Percentiles rank a stretch among this genome's conserved stretches.
phyloP scores from a whole-genome alignment of 1,140 invertebrate species.

The Drosophila athabasca region DNA sequence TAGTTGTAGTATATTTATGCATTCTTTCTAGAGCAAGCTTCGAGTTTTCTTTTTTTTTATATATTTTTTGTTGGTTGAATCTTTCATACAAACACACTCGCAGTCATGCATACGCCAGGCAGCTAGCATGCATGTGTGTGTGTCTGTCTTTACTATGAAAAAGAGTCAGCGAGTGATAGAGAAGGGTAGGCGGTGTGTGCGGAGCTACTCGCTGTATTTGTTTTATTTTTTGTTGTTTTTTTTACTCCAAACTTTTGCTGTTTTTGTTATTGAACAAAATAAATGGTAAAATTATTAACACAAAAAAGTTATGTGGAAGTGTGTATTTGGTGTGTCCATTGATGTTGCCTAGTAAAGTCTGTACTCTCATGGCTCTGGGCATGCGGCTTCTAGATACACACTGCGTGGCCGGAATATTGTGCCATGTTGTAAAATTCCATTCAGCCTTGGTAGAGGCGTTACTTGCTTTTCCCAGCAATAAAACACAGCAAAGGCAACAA shows the following conservation, averaged over 20 bases:
- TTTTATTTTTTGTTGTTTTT: conserved; percentile 48
- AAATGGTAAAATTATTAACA: not conserved
- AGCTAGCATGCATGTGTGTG: not conserved
- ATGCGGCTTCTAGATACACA: not conserved
- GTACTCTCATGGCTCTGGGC: too few relatives aligned
- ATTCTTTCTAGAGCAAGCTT: conserved; percentile 49
- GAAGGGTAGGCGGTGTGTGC: conserved; percentile 32
- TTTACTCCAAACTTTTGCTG: not conserved
- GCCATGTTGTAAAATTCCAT: conserved; percentile 45
- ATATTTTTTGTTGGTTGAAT: conserved; percentile 38
- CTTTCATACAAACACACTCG: conserved; percentile 8
- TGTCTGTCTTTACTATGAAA: not conserved
- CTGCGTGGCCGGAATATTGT: conserved; percentile 23
- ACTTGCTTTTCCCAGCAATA: conserved; percentile 36
- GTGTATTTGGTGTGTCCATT: too few relatives aligned
- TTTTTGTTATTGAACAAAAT: conserved; percentile 27
- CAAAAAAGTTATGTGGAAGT: too few relatives aligned
- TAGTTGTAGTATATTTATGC: conserved; percentile 52
- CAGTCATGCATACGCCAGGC: conserved; percentile 3
- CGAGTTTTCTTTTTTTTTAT: conserved; percentile 41
- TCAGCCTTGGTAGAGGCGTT: conserved; percentile 31
- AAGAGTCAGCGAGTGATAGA: conserved; percentile 29
- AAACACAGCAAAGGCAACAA: conserved; percentile 47
- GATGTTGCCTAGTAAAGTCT: too few relatives aligned
- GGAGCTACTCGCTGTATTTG: conserved; percentile 61